Percentiles rank a stretch among this genome's conserved stretches.
These are phyloP conservation scores for Knipowitschia caucasica DNA, from an alignment of 2,797 vertebrate species.

Conservation along the genomic window DNA sequence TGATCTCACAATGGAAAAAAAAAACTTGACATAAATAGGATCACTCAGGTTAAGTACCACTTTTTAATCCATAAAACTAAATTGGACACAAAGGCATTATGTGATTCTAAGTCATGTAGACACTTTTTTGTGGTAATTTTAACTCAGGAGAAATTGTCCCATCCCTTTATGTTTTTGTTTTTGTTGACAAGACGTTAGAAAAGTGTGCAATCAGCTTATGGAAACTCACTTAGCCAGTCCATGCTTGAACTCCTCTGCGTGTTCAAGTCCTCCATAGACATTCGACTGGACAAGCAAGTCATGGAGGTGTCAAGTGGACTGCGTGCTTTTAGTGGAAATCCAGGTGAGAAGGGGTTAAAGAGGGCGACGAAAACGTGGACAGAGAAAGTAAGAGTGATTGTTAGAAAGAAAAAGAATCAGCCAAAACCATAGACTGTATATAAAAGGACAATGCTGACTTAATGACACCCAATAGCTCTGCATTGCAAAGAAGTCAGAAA, in stretches of 20 bases:
- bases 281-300: conserved; percentile 89
- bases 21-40: too few relatives aligned
- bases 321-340: conserved; percentile 81
- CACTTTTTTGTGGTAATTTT: too few relatives aligned
- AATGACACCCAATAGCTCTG: too few relatives aligned
- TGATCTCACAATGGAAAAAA: too few relatives aligned
- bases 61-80: too few relatives aligned
- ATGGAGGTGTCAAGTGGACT: conserved; percentile 91
- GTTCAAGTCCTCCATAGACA: conserved; percentile 84
- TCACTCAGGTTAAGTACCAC: too few relatives aligned
- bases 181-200: background rate
- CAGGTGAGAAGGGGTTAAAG: conserved; percentile 38
- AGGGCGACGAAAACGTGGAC: conserved; percentile 41
- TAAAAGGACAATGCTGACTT: background rate
- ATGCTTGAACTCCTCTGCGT: conserved; percentile 86
- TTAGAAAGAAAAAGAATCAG: conserved; percentile 39
- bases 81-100: too few relatives aligned
- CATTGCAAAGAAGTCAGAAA: too few relatives aligned
- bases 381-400: conserved; percentile 45
- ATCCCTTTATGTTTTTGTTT: too few relatives aligned
- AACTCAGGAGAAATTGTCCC: too few relatives aligned
- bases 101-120: too few relatives aligned
- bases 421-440: conserved; percentile 9
- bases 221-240: conserved; percentile 97
- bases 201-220: conserved; percentile 10